Conservation (phyloP, 2,797 vertebrate genomes). For the Tolypeutes matacus region DNA sequence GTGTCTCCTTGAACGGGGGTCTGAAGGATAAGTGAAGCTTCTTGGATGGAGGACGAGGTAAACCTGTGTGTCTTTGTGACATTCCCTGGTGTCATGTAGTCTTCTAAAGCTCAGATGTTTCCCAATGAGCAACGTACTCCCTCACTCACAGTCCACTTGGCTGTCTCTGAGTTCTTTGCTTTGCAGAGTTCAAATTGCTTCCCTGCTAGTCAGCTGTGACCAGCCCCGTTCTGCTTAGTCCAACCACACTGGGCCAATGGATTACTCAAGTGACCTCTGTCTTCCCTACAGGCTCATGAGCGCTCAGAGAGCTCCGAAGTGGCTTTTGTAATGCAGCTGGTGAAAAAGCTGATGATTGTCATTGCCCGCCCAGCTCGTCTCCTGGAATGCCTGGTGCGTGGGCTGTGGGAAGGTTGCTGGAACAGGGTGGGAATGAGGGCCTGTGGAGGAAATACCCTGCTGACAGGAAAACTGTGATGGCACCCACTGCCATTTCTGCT, state of each 20-base stretch:
- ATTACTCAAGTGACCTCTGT: slow-evolving; percentile 40
- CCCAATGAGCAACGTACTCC: not conserved
- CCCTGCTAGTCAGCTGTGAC: not conserved
- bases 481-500: not conserved
- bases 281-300: slow-evolving; percentile 93
- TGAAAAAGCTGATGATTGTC: slow-evolving; percentile 97
- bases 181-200: not conserved
- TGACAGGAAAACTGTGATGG: not conserved
- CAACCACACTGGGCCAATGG: not conserved
- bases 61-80: not conserved
- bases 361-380: slow-evolving; percentile 97
- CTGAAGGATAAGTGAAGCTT: slow-evolving; percentile 6
- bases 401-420: not conserved
- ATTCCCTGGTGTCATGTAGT: not conserved
- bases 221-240: not conserved
- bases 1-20: not conserved
- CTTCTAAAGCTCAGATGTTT: not conserved
- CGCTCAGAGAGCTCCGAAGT: slow-evolving; percentile 97
- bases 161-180: slow-evolving; percentile 19
- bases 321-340: slow-evolving; percentile 95
- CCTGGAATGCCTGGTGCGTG: slow-evolving; percentile 97
- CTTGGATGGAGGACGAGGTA: not conserved
- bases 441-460: not conserved
- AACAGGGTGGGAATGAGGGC: not conserved
- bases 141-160: not conserved